Conservation (phyloP, 2,113 vertebrate species). For the Phalacrocorax aristotelis region DNA sequence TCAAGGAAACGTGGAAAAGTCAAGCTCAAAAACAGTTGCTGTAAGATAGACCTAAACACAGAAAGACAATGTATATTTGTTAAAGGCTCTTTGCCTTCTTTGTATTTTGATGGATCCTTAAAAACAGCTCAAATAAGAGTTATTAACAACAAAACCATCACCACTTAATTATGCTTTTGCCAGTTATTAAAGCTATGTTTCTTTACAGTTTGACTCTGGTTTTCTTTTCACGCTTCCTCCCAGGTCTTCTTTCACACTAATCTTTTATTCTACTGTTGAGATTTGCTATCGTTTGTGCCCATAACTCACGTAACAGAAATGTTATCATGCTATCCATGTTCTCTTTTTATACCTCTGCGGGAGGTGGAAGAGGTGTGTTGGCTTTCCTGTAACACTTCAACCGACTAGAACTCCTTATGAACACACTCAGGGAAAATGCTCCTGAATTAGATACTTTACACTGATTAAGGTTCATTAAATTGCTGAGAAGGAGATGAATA, state of each 20-base stretch:
- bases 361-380: not conserved
- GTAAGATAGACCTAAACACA: slow-evolving; percentile 89
- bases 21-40: slow-evolving; percentile 89
- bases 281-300: not conserved
- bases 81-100: not conserved
- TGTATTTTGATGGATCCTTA: not conserved
- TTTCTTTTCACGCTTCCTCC: not conserved
- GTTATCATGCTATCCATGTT: not conserved
- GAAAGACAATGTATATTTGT: slow-evolving; percentile 6
- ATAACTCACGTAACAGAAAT: not conserved
- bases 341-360: not conserved
- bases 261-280: not conserved
- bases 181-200: not conserved
- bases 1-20: slow-evolving; percentile 86
- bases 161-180: not conserved
- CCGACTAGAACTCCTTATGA: not conserved
- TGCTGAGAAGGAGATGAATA: not conserved
- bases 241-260: not conserved
- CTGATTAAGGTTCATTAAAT: not conserved
- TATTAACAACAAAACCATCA: not conserved
- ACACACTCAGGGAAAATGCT: not conserved
- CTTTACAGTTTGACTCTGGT: not conserved
- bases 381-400: not conserved
- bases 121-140: not conserved
- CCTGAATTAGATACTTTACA: not conserved